Percentiles rank a stretch among this genome's conserved stretches.
phyloP scores from a whole-genome alignment of 2,113 vertebrate genomes.

The Leiothrix lutea region DNA sequence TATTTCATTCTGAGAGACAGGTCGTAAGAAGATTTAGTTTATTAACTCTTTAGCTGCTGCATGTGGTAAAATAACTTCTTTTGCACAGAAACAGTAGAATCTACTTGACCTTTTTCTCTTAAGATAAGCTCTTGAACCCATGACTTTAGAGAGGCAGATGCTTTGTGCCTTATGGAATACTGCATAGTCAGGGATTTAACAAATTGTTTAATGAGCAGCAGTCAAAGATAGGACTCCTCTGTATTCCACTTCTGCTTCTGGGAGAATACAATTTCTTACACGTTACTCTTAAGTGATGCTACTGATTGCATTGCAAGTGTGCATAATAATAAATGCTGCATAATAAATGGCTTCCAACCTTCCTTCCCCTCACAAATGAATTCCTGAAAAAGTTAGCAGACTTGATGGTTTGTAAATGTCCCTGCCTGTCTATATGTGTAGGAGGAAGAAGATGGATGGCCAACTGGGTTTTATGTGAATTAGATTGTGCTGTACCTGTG shows the following conservation, averaged over 20 bases:
- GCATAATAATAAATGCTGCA: neutral
- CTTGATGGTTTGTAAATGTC: neutral
- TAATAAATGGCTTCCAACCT: neutral
- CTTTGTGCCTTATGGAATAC: neutral
- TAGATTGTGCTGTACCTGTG: neutral
- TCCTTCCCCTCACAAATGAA: neutral
- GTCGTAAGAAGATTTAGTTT: slow-evolving; percentile 61
- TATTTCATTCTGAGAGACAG: slow-evolving; percentile 54
- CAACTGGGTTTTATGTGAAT: neutral
- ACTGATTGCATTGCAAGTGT: neutral
- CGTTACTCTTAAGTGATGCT: neutral
- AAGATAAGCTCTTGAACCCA: neutral
- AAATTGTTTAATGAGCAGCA: neutral
- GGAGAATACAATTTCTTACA: neutral
- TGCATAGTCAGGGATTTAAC: neutral
- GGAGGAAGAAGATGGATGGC: neutral
- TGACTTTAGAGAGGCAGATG: neutral
- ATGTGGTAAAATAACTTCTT: neutral
- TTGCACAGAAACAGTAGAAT: neutral
- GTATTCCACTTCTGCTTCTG: neutral
- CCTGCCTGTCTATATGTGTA: neutral
- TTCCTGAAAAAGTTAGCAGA: neutral
- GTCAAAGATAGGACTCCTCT: neutral
- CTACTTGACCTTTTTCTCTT: neutral
- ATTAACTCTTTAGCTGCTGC: slow-evolving; percentile 41